phyloP scores from a whole-genome alignment of 2,888 invertebrate species.

The Cotesia congregata region DNA sequence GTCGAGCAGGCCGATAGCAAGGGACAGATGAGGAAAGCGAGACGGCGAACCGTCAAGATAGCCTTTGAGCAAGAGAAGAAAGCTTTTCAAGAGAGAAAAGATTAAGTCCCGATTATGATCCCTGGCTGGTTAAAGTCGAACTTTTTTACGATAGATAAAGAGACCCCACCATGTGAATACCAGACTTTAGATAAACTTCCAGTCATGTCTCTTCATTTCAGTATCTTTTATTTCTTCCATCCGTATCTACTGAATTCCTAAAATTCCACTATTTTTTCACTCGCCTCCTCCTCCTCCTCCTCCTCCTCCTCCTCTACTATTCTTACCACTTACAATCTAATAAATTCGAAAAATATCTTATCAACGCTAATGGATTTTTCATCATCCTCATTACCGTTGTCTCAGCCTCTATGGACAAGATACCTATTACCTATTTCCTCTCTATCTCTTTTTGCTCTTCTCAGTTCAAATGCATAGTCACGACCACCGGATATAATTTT shows the following conservation, averaged over 20 bases:
- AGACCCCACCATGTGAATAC: slow-evolving; percentile 34
- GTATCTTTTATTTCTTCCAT: not conserved
- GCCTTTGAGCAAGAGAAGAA: slow-evolving; percentile 48
- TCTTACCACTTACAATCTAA: not conserved
- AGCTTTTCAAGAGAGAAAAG: slow-evolving; percentile 49
- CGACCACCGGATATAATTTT: slow-evolving; percentile 57
- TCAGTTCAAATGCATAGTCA: slow-evolving; percentile 45
- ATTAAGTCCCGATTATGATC: slow-evolving; percentile 65
- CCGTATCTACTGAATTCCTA: not conserved
- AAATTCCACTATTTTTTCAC: not conserved
- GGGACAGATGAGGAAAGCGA: slow-evolving; percentile 45
- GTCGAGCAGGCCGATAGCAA: slow-evolving; percentile 30
- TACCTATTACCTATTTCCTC: slow-evolving; percentile 25
- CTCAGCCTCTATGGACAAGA: slow-evolving; percentile 21
- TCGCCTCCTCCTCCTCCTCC: not conserved
- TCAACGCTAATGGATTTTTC: slow-evolving; percentile 1
- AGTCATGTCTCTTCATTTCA: slow-evolving; percentile 1
- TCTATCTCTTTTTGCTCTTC: slow-evolving; percentile 20
- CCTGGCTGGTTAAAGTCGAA: slow-evolving; percentile 66
- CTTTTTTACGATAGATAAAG: slow-evolving; percentile 67
- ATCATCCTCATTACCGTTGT: not conserved
- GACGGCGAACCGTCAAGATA: slow-evolving; percentile 41
- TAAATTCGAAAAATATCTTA: not conserved
- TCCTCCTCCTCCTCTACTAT: not conserved
- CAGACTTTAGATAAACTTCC: slow-evolving; percentile 32